Base-by-base conservation (phyloP, 2,888 invertebrate species). In the Trichopria drosophilae region DNA sequence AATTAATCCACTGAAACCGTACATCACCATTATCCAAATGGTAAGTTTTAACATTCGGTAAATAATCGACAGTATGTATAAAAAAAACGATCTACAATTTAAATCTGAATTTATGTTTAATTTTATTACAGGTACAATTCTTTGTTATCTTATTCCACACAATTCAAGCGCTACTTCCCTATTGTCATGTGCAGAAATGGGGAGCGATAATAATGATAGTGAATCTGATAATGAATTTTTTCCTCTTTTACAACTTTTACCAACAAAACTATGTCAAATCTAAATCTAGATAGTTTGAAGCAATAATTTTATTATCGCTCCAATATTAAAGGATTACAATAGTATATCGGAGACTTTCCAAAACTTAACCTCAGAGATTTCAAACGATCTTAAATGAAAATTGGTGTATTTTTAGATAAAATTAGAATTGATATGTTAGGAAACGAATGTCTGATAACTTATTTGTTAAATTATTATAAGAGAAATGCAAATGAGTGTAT, bases 211-310 rank as follows among this genome's bases (percentile, higher is more conserved):
- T 84, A 26, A 84, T 81, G 65, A 73, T 82, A 24, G 72, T 80
- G 0, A 83, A 85, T 58, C 76, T 86, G 3, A 34, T 78, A 23
- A 71, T 84, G 39, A 83, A 87, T 24, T 84, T 84, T 61, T 82
- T 81, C 63, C 80, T 88, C 74, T 88, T 88, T 64, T 83, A 82
- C 49, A 77, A 85, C 45, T 88, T 88, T 68, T 88, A 84, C 59
- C 76, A 72, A 53, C 76, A 78, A 36, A 79, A 79, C 55, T 87
- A 86, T 36, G 6, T 9, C 24, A 24, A 43, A 12, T 10, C 31
- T 26, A 50, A 53, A 23, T 53, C n/a, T n/a, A n/a, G n/a, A n/a
- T n/a, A n/a, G n/a, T n/a, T n/a, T n/a, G n/a, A n/a, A n/a, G n/a
- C n/a, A n/a, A n/a, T n/a, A n/a, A n/a, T n/a, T n/a, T n/a, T n/a